phyloP scores from a whole-genome alignment of 2,113 vertebrate species.

The Chionodraco myersi region DNA sequence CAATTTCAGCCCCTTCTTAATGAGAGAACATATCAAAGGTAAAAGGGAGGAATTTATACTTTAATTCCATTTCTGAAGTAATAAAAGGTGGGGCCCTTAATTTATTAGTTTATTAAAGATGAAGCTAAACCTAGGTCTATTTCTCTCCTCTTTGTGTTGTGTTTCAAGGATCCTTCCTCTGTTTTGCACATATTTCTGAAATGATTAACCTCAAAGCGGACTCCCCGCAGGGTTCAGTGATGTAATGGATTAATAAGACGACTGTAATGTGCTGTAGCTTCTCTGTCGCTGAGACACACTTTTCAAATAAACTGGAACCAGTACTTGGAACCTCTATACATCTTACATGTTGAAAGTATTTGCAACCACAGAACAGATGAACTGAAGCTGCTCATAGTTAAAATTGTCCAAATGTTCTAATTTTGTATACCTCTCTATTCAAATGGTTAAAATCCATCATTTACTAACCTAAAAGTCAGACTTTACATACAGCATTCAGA shows the following conservation, averaged over 20 bases:
- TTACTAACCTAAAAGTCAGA: too few species aligned
- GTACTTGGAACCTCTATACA: slow-evolving; percentile 34
- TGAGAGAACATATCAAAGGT: slow-evolving; percentile 81
- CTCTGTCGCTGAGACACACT: slow-evolving; percentile 67
- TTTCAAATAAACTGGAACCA: slow-evolving; percentile 62
- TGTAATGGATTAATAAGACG: slow-evolving; percentile 85
- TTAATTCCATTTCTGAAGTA: slow-evolving; percentile 82
- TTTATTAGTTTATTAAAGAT: slow-evolving; percentile 80
- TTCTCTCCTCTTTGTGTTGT: slow-evolving; percentile 47
- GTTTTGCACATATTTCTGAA: slow-evolving; percentile 73
- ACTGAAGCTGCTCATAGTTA: neutral
- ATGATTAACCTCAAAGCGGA: slow-evolving; percentile 72
- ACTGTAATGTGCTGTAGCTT: slow-evolving; percentile 71
- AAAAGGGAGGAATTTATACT: slow-evolving; percentile 82
- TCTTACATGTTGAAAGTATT: slow-evolving; percentile 3
- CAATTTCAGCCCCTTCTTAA: slow-evolving; percentile 80
- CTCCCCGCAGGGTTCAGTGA: slow-evolving; percentile 74
- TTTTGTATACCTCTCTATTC: neutral
- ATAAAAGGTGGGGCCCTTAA: slow-evolving; percentile 71
- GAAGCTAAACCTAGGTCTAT: slow-evolving; percentile 61
- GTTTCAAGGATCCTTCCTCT: slow-evolving; percentile 60
- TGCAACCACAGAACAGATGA: neutral
- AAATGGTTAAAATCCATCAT: too few species aligned
- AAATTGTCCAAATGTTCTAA: neutral
- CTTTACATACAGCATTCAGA: too few species aligned